phyloP scores from a whole-genome alignment of 1,140 invertebrate genomes.

The fruit fly (Drosophila melanogaster) region DNA sequence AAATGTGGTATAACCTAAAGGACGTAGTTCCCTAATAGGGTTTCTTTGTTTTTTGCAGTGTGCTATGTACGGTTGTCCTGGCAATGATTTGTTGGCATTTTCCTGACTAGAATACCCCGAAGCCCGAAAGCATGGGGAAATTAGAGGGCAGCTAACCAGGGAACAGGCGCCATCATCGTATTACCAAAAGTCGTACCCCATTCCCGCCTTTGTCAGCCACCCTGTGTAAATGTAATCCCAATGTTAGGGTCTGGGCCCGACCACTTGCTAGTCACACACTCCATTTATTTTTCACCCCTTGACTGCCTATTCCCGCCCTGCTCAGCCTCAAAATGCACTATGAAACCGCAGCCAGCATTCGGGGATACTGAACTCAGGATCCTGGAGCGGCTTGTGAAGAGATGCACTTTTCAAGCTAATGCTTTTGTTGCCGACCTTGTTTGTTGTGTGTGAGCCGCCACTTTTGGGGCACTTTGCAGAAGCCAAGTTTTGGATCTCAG shows the following conservation, averaged over 20 bases:
- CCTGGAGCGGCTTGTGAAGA: conserved; percentile 13
- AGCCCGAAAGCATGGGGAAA: background rate
- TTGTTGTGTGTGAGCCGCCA: conserved; percentile 30
- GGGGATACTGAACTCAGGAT: conserved; percentile 1
- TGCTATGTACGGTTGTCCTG: conserved; percentile 49
- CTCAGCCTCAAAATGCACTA: conserved; percentile 54
- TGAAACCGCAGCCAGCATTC: conserved; percentile 40
- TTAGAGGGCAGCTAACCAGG: conserved; percentile 18
- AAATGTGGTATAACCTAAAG: background rate
- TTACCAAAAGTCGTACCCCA: conserved; percentile 66
- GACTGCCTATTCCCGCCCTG: conserved; percentile 47
- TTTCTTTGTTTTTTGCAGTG: conserved; percentile 8
- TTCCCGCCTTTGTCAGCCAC: background rate
- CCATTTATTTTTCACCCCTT: conserved; percentile 82
- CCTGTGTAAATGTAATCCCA: conserved; percentile 75
- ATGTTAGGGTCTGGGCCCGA: conserved; percentile 36
- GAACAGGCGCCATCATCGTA: conserved; percentile 62
- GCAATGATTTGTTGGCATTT: conserved; percentile 81
- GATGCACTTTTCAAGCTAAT: conserved; percentile 74
- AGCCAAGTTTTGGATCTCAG: conserved; percentile 30
- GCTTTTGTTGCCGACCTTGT: conserved; percentile 55
- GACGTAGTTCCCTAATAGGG: background rate
- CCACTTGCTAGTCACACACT: conserved; percentile 67
- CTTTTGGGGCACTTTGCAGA: conserved; percentile 70
- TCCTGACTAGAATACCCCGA: conserved; percentile 42